These are phyloP conservation scores for Dyspetes luteomarginatus DNA, from an alignment of 2,888 invertebrate genomes.

Conservation along the genomic window DNA sequence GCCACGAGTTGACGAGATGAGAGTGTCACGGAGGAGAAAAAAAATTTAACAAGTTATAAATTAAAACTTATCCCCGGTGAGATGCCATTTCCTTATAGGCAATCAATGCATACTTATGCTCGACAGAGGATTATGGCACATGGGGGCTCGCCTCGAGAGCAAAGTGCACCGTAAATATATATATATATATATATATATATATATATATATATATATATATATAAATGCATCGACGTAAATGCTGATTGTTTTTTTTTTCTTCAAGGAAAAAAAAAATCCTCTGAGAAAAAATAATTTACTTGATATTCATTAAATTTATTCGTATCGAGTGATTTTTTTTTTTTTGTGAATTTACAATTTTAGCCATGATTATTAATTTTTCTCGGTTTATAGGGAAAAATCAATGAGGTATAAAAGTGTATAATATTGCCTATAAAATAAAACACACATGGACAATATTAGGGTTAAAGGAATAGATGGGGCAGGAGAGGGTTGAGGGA, in stretches of 20 bases:
- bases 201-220: slow-evolving; percentile 24
- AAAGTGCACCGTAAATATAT: slow-evolving; percentile 37
- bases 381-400: too few relatives aligned
- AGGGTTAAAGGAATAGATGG: too few relatives aligned
- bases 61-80: slow-evolving; percentile 67
- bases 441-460: too few relatives aligned
- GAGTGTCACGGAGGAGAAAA: slow-evolving; percentile 51
- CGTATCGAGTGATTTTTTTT: too few relatives aligned
- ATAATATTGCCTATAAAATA: too few relatives aligned
- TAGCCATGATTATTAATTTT: too few relatives aligned
- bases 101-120: slow-evolving; percentile 74
- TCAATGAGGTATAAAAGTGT: too few relatives aligned
- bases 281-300: neutral
- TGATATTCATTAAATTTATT: neutral
- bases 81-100: slow-evolving; percentile 76
- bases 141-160: slow-evolving; percentile 17
- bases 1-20: neutral
- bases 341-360: too few relatives aligned
- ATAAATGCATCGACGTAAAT: neutral
- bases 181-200: slow-evolving; percentile 8
- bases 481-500: neutral
- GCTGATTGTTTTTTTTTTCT: neutral
- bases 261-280: neutral
- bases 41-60: slow-evolving; percentile 78
- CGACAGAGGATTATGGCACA: slow-evolving; percentile 47